These are phyloP conservation scores for Acipenser transmontanus DNA, from an alignment of 2,797 vertebrate species.

Conservation along the genomic window DNA sequence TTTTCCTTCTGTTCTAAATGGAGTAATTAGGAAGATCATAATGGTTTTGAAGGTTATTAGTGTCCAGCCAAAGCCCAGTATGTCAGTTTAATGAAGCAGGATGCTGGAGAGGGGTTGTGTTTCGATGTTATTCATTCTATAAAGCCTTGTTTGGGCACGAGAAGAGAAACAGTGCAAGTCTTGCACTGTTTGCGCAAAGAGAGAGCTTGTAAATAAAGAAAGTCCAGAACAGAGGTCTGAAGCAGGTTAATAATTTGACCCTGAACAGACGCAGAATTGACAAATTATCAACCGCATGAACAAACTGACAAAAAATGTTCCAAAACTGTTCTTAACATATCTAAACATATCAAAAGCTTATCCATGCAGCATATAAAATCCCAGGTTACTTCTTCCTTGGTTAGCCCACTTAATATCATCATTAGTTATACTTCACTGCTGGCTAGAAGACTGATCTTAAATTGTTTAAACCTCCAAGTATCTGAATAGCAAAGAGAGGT, in stretches of 20 bases:
- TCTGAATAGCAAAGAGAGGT: slow-evolving; percentile 66
- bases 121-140: slow-evolving; percentile 70
- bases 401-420: slow-evolving; percentile 71
- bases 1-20: slow-evolving; percentile 61
- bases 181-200: slow-evolving; percentile 39
- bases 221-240: slow-evolving; percentile 56
- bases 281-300: slow-evolving; percentile 51
- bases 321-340: slow-evolving; percentile 37
- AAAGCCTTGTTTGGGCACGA: slow-evolving; percentile 71
- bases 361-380: slow-evolving; percentile 73
- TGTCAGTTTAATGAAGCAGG: slow-evolving; percentile 81
- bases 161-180: slow-evolving; percentile 51
- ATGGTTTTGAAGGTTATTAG: slow-evolving; percentile 75
- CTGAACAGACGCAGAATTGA: slow-evolving; percentile 53
- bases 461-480: slow-evolving; percentile 58
- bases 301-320: slow-evolving; percentile 30
- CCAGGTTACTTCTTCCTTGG: slow-evolving; percentile 76
- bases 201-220: slow-evolving; percentile 32
- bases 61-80: slow-evolving; percentile 71
- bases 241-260: slow-evolving; percentile 58
- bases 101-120: slow-evolving; percentile 71
- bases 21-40: slow-evolving; percentile 90
- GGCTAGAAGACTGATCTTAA: slow-evolving; percentile 70
- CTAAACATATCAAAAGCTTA: slow-evolving; percentile 61
- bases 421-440: slow-evolving; percentile 76